phyloP scores from a whole-genome alignment of 2,888 invertebrate species.

The Gerris lacustris region DNA sequence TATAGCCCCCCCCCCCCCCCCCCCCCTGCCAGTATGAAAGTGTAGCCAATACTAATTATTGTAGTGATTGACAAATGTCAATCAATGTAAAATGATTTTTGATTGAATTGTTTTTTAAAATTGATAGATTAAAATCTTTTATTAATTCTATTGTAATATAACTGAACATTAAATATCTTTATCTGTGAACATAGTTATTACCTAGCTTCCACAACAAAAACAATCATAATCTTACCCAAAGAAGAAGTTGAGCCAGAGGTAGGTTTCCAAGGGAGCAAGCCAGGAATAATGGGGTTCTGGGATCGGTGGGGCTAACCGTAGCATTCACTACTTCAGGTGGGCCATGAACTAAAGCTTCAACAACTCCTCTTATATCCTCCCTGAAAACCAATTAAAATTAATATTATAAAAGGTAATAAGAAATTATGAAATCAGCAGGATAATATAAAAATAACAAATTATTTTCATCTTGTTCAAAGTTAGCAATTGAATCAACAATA shows the following conservation, averaged over 20 bases:
- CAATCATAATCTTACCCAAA: constrained; percentile 61
- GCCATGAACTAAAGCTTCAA: constrained; percentile 51
- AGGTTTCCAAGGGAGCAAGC: constrained; percentile 82
- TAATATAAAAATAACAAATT: neutral
- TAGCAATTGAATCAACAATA: too few relatives aligned
- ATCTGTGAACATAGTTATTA: too few relatives aligned
- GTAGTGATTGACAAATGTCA: too few relatives aligned
- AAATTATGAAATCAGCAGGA: neutral
- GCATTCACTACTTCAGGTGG: constrained; percentile 57
- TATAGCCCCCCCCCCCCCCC: too few relatives aligned
- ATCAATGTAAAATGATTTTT: too few relatives aligned
- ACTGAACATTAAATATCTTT: too few relatives aligned
- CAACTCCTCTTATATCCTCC: constrained; percentile 55
- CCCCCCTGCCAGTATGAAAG: too few relatives aligned
- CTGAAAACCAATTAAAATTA: constrained; percentile 36
- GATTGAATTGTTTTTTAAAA: too few relatives aligned
- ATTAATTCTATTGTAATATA: too few relatives aligned
- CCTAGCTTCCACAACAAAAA: neutral
- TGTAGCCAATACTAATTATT: too few relatives aligned
- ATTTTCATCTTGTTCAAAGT: too few relatives aligned
- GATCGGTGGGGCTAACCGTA: constrained; percentile 59
- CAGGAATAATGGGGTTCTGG: constrained; percentile 71
- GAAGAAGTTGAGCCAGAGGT: constrained; percentile 77
- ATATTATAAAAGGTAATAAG: constrained; percentile 9
- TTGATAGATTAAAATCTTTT: too few relatives aligned